Base-by-base conservation (phyloP, 2,113 vertebrate genomes). In the Rhagologus leucostigma region DNA sequence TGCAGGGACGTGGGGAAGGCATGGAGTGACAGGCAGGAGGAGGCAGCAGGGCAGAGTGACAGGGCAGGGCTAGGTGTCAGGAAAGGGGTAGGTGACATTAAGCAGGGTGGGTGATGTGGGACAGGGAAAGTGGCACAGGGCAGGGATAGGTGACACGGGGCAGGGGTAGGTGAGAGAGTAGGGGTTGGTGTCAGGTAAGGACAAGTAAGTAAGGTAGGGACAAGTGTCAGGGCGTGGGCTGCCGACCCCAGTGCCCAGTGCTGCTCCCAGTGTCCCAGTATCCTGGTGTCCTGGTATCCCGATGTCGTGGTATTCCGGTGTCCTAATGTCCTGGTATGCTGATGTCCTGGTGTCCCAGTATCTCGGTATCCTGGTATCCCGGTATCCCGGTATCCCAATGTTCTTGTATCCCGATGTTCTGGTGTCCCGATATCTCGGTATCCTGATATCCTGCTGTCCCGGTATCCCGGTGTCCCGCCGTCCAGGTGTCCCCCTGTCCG, bases 391-490 rank as follows among this genome's bases (percentile, higher is more conserved):
- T n/a, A 7, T n/a, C 23, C 3, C 3, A n/a, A n/a, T n/a, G n/a
- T n/a, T n/a, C n/a, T n/a, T n/a, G 2, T 42, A 9, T 65, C 59
- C 46, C 5, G 9, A 10, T 37, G 55, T 71, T 49, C 23, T 7
- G 21, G 8, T 50, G 6, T 26, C 56, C 35, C 2, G 5, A 1
- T 67, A 6, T 37, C 77, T 26, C 1, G 3, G 0, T 29, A 12
- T 64, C 24, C 24, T 2, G 1, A 1, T 50, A 6, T 24, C 20
- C 16, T 1, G 0, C 0, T 32, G 8, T 57, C 24, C 19, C 4
- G 1, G 1, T 59, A 9, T 21, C 42, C 14, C 5, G 1, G 1
- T 47, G 6, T 55, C 33, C 22, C 2, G 3, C 1, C 33, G 1
- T n/a, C 27, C 42, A 2, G 4, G 4, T 60, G 2, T 49, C 26